These are phyloP conservation scores for Lasioglossum marginatum DNA, from an alignment of 2,888 invertebrate species.

Conservation along the genomic window DNA sequence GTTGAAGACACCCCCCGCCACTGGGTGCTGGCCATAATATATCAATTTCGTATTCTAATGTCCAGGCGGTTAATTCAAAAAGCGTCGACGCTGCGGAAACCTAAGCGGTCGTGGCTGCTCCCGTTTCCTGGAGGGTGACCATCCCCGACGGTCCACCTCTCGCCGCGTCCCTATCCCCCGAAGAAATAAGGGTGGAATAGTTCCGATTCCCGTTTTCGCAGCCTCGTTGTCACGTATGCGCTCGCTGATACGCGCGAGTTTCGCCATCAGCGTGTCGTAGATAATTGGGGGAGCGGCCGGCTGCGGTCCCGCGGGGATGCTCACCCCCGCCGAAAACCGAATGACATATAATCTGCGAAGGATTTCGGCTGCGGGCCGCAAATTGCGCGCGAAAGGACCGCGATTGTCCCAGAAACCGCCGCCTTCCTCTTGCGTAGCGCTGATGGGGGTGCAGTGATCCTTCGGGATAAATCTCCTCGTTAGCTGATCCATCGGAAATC, in stretches of 20 bases:
- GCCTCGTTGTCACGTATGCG: slow-evolving; percentile 76
- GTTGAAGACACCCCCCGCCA: slow-evolving; percentile 31
- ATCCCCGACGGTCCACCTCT: slow-evolving; percentile 12
- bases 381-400: slow-evolving; percentile 35
- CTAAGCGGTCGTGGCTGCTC: slow-evolving; percentile 73
- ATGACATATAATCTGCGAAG: slow-evolving; percentile 51
- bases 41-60: slow-evolving; percentile 85
- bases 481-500: not conserved
- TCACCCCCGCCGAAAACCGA: slow-evolving; percentile 30
- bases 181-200: slow-evolving; percentile 56
- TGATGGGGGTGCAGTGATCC: not conserved
- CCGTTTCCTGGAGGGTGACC: slow-evolving; percentile 67
- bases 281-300: slow-evolving; percentile 77
- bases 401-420: not conserved
- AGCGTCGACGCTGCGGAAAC: slow-evolving; percentile 83
- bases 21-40: slow-evolving; percentile 77
- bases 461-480: not conserved
- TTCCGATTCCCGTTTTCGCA: slow-evolving; percentile 33
- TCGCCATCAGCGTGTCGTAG: slow-evolving; percentile 56
- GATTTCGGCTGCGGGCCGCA: slow-evolving; percentile 31
- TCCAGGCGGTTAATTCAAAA: slow-evolving; percentile 84
- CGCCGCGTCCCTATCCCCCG: slow-evolving; percentile 9
- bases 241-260: slow-evolving; percentile 78
- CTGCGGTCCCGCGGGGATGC: slow-evolving; percentile 74
- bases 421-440: not conserved